phyloP scores from a whole-genome alignment of 2,797 vertebrate species.

The Liparis tanakae region DNA sequence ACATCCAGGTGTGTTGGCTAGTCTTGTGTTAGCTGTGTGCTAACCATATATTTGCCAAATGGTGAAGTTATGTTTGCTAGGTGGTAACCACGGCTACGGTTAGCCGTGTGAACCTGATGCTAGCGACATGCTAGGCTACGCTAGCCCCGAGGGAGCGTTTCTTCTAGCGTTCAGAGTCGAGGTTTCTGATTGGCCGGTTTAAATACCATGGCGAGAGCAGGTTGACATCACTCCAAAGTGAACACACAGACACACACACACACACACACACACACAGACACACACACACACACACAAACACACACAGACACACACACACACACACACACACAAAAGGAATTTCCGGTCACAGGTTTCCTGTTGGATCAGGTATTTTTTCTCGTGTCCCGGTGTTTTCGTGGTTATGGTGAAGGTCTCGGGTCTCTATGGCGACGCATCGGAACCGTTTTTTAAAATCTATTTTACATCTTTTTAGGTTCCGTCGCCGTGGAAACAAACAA shows the following conservation, averaged over 20 bases:
- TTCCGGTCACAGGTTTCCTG: constrained; percentile 68
- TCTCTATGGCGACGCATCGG: constrained; percentile 54
- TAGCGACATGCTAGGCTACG: constrained; percentile 18
- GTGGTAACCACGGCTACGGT: constrained; percentile 5
- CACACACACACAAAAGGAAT: constrained; percentile 42
- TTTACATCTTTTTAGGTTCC: constrained; percentile 71
- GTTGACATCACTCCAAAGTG: constrained; percentile 72
- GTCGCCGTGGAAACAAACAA: constrained; percentile 68
- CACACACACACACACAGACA: constrained; percentile 32
- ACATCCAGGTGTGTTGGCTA: background rate
- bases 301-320: constrained; percentile 22
- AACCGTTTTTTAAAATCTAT: constrained; percentile 60
- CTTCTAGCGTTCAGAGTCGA: constrained; percentile 36
- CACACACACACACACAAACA: background rate
- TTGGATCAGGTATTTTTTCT: constrained; percentile 69
- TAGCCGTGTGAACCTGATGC: constrained; percentile 23
- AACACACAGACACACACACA: constrained; percentile 22
- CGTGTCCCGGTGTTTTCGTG: constrained; percentile 49
- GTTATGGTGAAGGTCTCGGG: constrained; percentile 66
- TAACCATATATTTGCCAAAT: constrained; percentile 16
- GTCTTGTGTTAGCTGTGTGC: background rate
- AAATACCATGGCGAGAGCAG: constrained; percentile 73
- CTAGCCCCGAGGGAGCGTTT: constrained; percentile 14
- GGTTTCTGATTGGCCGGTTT: constrained; percentile 72
- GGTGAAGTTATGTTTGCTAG: background rate